A percentile compares a stretch with the other conserved stretches of the same genome.
Evolutionary conservation across 2,888 invertebrate genomes (phyloP).

Genomic region (Cataglyphis rosenhaueri): DNA sequence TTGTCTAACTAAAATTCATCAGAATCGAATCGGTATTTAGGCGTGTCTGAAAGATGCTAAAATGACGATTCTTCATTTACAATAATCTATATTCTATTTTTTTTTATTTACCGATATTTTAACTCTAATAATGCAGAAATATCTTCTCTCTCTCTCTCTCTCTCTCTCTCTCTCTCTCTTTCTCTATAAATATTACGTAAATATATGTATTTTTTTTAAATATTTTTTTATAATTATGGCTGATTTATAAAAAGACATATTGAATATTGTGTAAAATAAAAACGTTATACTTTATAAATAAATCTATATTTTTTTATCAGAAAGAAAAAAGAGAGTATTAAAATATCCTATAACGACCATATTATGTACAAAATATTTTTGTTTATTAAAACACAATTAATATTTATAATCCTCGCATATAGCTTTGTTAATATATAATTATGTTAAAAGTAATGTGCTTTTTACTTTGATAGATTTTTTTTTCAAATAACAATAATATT

Average conservation of each 20-base stretch:
- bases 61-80: not conserved
- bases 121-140: conserved; percentile 2
- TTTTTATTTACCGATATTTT: not conserved
- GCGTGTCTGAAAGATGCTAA: conserved; percentile 11
- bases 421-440: not conserved
- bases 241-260: not conserved
- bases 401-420: not conserved
- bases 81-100: not conserved
- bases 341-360: not conserved
- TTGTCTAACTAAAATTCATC: conserved; percentile 58
- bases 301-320: not conserved
- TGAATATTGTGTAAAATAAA: conserved; percentile 6
- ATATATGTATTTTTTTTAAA: not conserved
- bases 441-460: not conserved
- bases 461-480: not conserved
- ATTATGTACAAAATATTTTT: not conserved
- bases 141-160: not conserved
- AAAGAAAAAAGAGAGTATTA: not conserved
- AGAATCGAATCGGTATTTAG: conserved; percentile 56
- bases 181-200: not conserved
- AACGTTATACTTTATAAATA: not conserved
- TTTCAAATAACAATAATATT: not conserved
- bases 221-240: not conserved
- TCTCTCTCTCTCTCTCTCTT: too few species aligned
- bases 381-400: not conserved